Conservation (phyloP, 1,140 invertebrate genomes). For the Copidosoma floridanum region DNA sequence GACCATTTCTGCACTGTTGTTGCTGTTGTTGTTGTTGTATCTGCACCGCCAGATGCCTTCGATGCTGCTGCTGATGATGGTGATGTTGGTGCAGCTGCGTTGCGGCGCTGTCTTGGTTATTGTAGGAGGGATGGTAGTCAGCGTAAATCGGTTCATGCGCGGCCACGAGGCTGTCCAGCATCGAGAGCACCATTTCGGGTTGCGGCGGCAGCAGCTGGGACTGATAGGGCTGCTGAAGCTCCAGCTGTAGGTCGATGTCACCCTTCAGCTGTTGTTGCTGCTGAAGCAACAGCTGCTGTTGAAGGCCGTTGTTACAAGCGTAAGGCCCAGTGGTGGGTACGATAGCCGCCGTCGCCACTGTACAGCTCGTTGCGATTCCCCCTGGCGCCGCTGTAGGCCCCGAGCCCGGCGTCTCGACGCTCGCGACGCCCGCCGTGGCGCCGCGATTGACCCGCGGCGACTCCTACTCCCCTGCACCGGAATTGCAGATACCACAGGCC, state of each 20-base stretch:
- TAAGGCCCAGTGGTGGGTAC: background rate
- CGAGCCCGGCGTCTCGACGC: constrained; percentile 54
- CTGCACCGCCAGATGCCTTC: constrained; percentile 27
- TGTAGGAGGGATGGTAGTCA: constrained; percentile 54
- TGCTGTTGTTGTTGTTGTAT: constrained; percentile 15
- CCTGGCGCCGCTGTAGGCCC: constrained; percentile 47
- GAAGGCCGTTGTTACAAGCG: constrained; percentile 25
- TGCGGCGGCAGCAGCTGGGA: constrained; percentile 14
- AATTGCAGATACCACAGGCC: too few species aligned
- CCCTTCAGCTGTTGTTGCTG: background rate
- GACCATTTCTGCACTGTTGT: constrained; percentile 6
- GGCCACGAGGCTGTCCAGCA: constrained; percentile 52
- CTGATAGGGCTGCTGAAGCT: background rate
- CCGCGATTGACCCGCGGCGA: constrained; percentile 32
- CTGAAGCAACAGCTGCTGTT: constrained; percentile 35
- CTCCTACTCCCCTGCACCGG: constrained; percentile 22
- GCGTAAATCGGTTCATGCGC: constrained; percentile 54
- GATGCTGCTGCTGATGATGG: constrained; percentile 33
- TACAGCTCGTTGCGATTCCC: constrained; percentile 39
- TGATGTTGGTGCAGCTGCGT: constrained; percentile 37
- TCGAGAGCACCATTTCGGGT: constrained; percentile 55
- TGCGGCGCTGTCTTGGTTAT: constrained; percentile 41
- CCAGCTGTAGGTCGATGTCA: background rate
- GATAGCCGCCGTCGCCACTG: constrained; percentile 11
- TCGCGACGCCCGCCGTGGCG: constrained; percentile 56